A percentile compares a stretch with the other conserved stretches of the same genome.
These are phyloP conservation scores for Chirona hameri DNA, from an alignment of 2,888 invertebrate species.

Conservation along the genomic window DNA sequence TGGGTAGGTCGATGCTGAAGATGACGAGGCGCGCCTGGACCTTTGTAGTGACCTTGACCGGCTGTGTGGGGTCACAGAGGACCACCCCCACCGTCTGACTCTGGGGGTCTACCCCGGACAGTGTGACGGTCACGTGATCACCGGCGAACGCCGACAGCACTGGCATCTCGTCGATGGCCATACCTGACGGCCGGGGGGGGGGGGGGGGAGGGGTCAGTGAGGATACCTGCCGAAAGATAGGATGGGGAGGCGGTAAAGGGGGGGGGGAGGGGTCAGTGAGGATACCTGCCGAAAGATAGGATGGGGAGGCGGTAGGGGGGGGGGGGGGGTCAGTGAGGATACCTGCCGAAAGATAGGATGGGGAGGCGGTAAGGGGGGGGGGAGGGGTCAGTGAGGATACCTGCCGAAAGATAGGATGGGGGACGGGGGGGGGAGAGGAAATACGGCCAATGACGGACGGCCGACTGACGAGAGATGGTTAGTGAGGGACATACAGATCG, in stretches of 20 bases:
- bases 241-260: background rate
- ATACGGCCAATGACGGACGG: no score
- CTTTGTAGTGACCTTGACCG: conserved; percentile 72
- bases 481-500: no score
- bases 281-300: background rate
- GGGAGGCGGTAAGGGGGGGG: background rate
- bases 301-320: background rate
- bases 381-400: background rate
- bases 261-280: background rate
- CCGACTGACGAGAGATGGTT: no score
- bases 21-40: conserved; percentile 89
- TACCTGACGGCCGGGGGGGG: background rate
- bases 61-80: conserved; percentile 73
- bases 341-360: no score
- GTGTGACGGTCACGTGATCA: conserved; percentile 78
- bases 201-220: background rate
- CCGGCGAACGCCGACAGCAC: conserved; percentile 83
- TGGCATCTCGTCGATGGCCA: conserved; percentile 45
- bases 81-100: conserved; percentile 67
- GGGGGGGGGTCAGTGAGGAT: background rate
- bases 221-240: background rate
- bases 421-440: no score
- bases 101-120: conserved; percentile 75
- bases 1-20: conserved; percentile 87
- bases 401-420: background rate